Percentiles rank a stretch among this genome's conserved stretches.
Conservation (phyloP, 2,888 invertebrate species). For the Conomelus anceps region DNA sequence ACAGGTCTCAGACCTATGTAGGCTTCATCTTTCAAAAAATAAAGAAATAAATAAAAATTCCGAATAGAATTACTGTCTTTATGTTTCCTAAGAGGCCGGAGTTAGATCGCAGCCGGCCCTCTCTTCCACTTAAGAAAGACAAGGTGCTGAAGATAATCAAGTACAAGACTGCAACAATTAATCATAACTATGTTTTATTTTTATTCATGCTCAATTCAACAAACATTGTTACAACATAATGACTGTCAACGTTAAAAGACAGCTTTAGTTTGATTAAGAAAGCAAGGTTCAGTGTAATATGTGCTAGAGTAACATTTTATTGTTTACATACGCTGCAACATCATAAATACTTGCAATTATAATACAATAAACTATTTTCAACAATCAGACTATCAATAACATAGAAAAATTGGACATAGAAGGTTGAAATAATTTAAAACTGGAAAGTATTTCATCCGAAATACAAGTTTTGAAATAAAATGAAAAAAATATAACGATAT, state of each 20-base stretch:
- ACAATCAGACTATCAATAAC: not conserved
- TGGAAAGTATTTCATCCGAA: not conserved
- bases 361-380: not conserved
- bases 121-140: too few relatives aligned
- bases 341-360: not conserved
- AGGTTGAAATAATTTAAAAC: not conserved
- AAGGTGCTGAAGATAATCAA: too few relatives aligned
- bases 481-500: not conserved
- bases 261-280: not conserved
- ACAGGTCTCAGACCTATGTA: too few relatives aligned
- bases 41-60: too few relatives aligned
- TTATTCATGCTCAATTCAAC: not conserved
- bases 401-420: not conserved
- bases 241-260: not conserved
- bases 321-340: not conserved
- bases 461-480: slow-evolving; percentile 51
- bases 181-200: not conserved
- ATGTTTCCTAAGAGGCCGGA: too few relatives aligned
- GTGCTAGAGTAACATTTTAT: not conserved
- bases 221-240: not conserved
- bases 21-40: too few relatives aligned
- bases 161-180: not conserved
- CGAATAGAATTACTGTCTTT: too few relatives aligned
- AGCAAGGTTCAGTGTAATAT: not conserved
- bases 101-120: too few relatives aligned